A percentile compares a stretch with the other conserved stretches of the same genome.
Evolutionary conservation across 2,797 vertebrate genomes (phyloP).

Genomic region (Aldrovandia affinis): DNA sequence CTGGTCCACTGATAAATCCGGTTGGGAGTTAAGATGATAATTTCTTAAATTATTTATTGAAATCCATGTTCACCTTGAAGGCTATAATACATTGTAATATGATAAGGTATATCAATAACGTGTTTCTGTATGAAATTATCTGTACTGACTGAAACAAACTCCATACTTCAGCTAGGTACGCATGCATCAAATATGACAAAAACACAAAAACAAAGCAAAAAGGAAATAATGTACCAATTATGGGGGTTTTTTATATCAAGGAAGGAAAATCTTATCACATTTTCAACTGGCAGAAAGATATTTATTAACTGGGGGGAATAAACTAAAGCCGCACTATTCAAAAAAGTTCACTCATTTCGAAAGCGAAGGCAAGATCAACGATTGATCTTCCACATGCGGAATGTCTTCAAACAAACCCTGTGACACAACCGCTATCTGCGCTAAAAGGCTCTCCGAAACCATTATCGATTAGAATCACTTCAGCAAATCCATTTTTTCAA

Average conservation of each 20-base stretch:
- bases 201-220: neutral
- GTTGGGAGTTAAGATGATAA: neutral
- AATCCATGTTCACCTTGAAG: no score
- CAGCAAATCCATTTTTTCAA: neutral
- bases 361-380: slow-evolving; percentile 14
- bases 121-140: no score
- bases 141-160: no score
- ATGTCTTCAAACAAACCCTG: slow-evolving; percentile 4
- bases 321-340: slow-evolving; percentile 15
- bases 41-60: neutral
- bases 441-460: neutral
- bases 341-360: slow-evolving; percentile 19
- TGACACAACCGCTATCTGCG: neutral
- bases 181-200: neutral
- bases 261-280: neutral
- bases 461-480: neutral
- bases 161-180: no score
- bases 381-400: slow-evolving; percentile 16
- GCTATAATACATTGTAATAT: no score
- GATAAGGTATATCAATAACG: no score
- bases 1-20: neutral
- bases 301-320: neutral
- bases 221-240: neutral
- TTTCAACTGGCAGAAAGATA: slow-evolving; percentile 5
- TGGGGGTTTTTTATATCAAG: neutral